A percentile compares a stretch with the other conserved stretches of the same genome.
These are phyloP conservation scores for Cephus pygmeus DNA, from an alignment of 2,888 invertebrate species.

Conservation along the genomic window DNA sequence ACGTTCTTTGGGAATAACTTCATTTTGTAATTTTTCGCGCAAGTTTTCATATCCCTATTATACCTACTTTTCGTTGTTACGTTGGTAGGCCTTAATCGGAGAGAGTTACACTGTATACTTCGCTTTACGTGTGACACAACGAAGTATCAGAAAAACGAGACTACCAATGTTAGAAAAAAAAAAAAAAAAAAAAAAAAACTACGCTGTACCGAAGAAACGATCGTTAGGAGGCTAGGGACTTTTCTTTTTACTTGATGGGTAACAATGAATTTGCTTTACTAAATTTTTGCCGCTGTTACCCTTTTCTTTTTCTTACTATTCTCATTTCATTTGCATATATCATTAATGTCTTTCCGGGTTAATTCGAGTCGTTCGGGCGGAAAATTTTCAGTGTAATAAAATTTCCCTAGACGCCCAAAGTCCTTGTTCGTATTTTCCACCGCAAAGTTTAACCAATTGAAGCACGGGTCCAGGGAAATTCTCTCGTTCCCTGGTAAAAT, in stretches of 20 bases:
- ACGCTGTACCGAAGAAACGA: not conserved
- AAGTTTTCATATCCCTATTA: not conserved
- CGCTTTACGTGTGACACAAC: too few relatives aligned
- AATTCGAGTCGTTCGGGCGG: not conserved
- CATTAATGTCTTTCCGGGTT: not conserved
- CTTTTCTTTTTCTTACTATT: not conserved
- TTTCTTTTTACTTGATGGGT: not conserved
- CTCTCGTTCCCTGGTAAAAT: not conserved
- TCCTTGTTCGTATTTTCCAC: not conserved
- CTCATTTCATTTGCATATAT: not conserved
- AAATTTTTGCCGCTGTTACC: not conserved
- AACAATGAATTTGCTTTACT: not conserved
- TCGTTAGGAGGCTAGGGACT: not conserved
- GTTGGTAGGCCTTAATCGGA: not conserved
- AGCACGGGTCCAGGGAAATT: not conserved
- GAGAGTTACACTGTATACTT: too few relatives aligned
- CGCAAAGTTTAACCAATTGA: not conserved
- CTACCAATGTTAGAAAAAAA: not conserved
- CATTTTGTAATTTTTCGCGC: not conserved
- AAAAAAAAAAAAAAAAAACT: not conserved
- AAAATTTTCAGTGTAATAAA: not conserved
- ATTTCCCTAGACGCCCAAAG: not conserved
- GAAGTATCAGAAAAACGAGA: not conserved
- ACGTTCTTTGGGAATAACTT: not conserved
- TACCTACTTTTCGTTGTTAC: not conserved